phyloP scores from a whole-genome alignment of 2,113 vertebrate genomes.

The Heterocephalus glaber region DNA sequence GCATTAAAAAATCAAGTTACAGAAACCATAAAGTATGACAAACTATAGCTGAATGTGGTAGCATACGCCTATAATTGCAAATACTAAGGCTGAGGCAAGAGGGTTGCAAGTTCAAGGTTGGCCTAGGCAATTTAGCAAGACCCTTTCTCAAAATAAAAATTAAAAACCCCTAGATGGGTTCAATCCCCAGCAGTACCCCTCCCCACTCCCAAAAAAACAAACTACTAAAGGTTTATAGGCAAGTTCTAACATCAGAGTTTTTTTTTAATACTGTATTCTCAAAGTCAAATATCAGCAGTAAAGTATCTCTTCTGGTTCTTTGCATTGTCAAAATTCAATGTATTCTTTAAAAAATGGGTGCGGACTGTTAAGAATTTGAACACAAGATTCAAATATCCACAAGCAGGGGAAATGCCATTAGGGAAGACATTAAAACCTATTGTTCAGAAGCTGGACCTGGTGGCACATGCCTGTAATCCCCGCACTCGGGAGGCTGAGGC shows the following conservation, averaged over 20 bases:
- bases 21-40: conserved; percentile 16
- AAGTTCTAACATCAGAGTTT: conserved; percentile 25
- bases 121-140: neutral
- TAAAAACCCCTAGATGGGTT: neutral
- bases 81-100: neutral
- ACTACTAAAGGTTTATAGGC: conserved; percentile 39
- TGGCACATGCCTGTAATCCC: neutral
- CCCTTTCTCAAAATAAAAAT: neutral
- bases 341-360: conserved; percentile 23
- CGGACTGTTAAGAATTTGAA: conserved; percentile 11
- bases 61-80: neutral
- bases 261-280: neutral
- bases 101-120: neutral
- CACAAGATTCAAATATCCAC: neutral
- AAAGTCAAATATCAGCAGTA: conserved; percentile 36
- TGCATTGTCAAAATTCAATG: neutral
- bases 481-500: too few relatives aligned
- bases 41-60: neutral
- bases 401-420: neutral
- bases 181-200: neutral
- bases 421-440: conserved; percentile 11
- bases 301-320: conserved; percentile 2
- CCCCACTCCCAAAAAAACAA: neutral
- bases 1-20: conserved; percentile 10
- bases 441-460: neutral